Evolutionary conservation across 1,140 invertebrate species (phyloP), one percentile per base, ranked within the genome.

Genomic region (Euborellia annulipes): DNA sequence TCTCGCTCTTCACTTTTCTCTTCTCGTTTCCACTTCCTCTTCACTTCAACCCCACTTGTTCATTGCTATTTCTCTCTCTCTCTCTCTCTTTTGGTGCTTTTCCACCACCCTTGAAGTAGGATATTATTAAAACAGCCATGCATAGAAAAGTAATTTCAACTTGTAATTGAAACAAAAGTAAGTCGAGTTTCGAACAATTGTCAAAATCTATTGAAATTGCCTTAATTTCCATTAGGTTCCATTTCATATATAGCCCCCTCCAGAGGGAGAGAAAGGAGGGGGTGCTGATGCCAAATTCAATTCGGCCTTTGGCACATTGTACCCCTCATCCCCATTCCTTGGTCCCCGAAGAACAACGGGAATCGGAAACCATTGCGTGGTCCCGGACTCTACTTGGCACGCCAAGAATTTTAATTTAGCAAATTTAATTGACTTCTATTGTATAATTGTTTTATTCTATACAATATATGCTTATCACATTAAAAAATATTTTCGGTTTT

Each of bases 361-460:
- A 22, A 41, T 16, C 21, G 16, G 20, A 41, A n/a, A n/a, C 23
- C 40, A n/a, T 14, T 41, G 20, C 16, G 3, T 18, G 14, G 8
- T 22, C 21, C 6, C 40, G n/a, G 18, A 45, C 43, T 36, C 30
- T 22, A 30, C 36, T 45, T 22, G 23, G 11, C 4, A 27, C 23
- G 23, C 23, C 22, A 45, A 19, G 34, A 34, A 45, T 45, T 45
- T 45, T 45, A 45, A 45, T 45, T 36, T 45, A 45, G 43, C 34
- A 36, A 45, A 45, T 45, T 36, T 45, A 45, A 45, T 45, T 45
- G 43, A 45, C 34, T 45, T 41, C 21, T 21, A 38, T 38, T 45
- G 43, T 45, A n/a, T n/a, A n/a, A n/a, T n/a, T n/a, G n/a, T n/a
- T n/a, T n/a, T n/a, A n/a, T n/a, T n/a, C n/a, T n/a, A n/a, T n/a